These are phyloP conservation scores for Tringa solitaria DNA, from an alignment of 2,113 vertebrate species.

Conservation along the genomic window DNA sequence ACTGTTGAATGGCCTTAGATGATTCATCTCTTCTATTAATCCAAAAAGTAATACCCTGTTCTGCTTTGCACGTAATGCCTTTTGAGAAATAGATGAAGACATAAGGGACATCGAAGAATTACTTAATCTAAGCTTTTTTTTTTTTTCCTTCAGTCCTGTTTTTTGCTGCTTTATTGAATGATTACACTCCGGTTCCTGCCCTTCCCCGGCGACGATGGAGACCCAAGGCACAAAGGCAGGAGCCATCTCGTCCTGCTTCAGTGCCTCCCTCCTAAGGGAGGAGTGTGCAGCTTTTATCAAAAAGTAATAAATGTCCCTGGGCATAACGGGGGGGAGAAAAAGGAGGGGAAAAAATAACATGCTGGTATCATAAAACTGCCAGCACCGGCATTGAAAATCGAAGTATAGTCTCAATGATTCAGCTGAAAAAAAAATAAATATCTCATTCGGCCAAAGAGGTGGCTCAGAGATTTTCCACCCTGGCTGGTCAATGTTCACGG, in stretches of 20 bases:
- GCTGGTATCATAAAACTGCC: not conserved
- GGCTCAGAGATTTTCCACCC: constrained; percentile 26
- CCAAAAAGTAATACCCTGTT: constrained; percentile 49
- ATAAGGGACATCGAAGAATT: constrained; percentile 33
- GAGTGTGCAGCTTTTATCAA: not conserved
- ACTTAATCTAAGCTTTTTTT: constrained; percentile 35
- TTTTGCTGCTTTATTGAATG: not conserved
- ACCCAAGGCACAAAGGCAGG: not conserved
- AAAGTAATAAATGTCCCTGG: not conserved
- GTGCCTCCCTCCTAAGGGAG: not conserved
- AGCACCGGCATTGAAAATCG: not conserved
- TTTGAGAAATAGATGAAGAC: constrained; percentile 64
- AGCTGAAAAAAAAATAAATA: not conserved
- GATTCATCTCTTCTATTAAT: constrained; percentile 49
- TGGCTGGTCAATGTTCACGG: not conserved
- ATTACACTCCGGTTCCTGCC: not conserved
- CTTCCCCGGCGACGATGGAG: not conserved
- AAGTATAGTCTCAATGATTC: not conserved
- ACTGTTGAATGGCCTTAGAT: constrained; percentile 25
- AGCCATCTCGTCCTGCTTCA: not conserved
- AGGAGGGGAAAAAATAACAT: not conserved
- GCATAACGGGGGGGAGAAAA: not conserved
- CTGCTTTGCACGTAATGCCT: constrained; percentile 43
- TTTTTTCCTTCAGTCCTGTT: not conserved
- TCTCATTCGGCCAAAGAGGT: not conserved